Evolutionary conservation across 64 coral and sea anemone genomes (phyloP).

Genomic region (Hydrozoanthus tunicans): DNA sequence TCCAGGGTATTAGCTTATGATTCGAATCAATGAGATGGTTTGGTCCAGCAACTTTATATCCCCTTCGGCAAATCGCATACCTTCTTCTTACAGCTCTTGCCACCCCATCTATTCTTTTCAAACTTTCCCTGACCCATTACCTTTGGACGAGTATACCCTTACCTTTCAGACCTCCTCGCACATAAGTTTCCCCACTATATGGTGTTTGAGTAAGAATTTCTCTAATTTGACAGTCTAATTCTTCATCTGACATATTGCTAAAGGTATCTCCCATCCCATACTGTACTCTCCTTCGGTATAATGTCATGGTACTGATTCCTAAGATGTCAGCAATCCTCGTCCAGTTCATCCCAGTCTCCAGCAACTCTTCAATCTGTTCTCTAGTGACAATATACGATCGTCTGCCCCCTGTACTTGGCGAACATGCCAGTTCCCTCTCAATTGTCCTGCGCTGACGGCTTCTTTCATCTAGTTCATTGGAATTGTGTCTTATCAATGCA

Average conservation of each 20-base stretch:
- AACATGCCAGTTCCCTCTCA: constrained; percentile 8
- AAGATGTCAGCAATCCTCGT: neutral
- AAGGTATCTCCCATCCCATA: constrained; percentile 44
- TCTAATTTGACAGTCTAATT: constrained; percentile 42
- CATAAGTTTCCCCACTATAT: constrained; percentile 65
- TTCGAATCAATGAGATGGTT: neutral
- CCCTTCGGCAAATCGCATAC: constrained; percentile 26
- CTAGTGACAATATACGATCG: constrained; percentile 2
- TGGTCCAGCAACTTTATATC: constrained; percentile 16
- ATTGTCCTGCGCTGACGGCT: constrained; percentile 29
- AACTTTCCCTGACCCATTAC: constrained; percentile 38
- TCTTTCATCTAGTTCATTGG: neutral
- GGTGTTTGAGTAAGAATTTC: constrained; percentile 22
- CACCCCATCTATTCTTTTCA: constrained; percentile 40
- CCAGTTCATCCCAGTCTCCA: constrained; percentile 52
- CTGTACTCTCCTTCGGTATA: constrained; percentile 42
- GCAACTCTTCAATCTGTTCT: constrained; percentile 39
- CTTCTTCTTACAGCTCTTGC: constrained; percentile 37
- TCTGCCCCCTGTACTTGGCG: constrained; percentile 16
- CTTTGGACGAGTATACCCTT: constrained; percentile 36
- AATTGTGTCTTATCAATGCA: constrained; percentile 32
- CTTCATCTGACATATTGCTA: constrained; percentile 40
- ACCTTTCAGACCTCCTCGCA: constrained; percentile 38
- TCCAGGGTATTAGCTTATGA: neutral
- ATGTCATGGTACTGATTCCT: constrained; percentile 12